phyloP scores from a whole-genome alignment of 1,140 invertebrate species.

The Bombus turneri region DNA sequence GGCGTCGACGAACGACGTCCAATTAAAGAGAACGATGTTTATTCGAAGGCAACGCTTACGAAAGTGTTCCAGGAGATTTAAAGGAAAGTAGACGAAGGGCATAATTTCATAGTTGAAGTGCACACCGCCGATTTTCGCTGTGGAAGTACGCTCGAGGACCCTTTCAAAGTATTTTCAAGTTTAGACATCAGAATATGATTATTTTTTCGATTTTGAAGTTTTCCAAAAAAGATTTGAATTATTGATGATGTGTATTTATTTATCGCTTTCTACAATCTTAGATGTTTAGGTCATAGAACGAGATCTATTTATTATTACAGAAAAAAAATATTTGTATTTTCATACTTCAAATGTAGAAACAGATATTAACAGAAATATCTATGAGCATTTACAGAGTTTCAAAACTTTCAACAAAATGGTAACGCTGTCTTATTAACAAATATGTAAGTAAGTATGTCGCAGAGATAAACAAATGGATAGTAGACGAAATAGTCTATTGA shows the following conservation, averaged over 20 bases:
- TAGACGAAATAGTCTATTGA: no score
- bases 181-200: background rate
- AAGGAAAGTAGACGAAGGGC: background rate
- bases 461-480: background rate
- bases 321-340: background rate
- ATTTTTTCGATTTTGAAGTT: background rate
- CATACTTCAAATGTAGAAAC: background rate
- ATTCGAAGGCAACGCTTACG: slow-evolving; percentile 44
- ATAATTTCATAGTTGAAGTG: background rate
- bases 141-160: background rate
- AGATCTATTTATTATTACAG: background rate
- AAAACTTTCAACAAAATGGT: background rate
- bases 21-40: slow-evolving; percentile 59
- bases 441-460: no score
- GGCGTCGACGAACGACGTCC: slow-evolving; percentile 13
- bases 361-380: background rate
- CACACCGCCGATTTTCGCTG: background rate
- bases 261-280: background rate
- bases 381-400: background rate
- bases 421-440: background rate
- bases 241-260: background rate
- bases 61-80: slow-evolving; percentile 51
- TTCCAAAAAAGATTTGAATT: background rate
- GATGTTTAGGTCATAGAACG: background rate
- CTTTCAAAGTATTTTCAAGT: background rate